Evolutionary conservation across 2,888 invertebrate genomes (phyloP), one percentile per base, ranked within the genome.

Genomic region (Ochlodes sylvanus): DNA sequence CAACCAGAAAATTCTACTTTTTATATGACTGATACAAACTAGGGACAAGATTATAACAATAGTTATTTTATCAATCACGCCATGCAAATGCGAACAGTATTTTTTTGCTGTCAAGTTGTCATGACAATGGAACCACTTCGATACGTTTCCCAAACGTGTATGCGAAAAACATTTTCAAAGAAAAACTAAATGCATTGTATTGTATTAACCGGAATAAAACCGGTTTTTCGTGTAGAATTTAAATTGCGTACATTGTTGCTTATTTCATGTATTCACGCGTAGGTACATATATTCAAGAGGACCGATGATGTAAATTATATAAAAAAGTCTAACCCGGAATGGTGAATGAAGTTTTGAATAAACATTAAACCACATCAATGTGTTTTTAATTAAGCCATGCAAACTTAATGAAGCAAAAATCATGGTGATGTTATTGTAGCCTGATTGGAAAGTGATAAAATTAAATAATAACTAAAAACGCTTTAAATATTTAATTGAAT

Each of bases 141-240:
- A 10, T 17, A 27, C 15, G 15, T 52, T 52, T 52, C 52, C 52
- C 52, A 52, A 52, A 52, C 27, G 14, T 14, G 52, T 21, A 52
- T 52, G 52, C 52, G 52, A 52, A 21, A 14, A 27, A 52, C 21
- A 52, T 52, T 52, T 14, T 21, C 52, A 52, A 52, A 27, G 21
- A 52, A 52, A 52, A 52, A 52, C 52, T 14, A 21, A 7, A 52
- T 27, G 52, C 52, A 52, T 52, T 52, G 52, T 52, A 27, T 52
- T 27, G 7, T 27, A 27, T 52, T 52, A 52, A 27, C 27, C 52
- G 52, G 52, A 52, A 27, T 52, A 27, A 17, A 52, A 27, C 52
- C 27, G 52, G 52, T 21, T 52, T 52, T 21, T 52, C 21, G 7
- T 21, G 50, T n/a, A 52, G 17, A 21, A 52, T 52, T 52, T 52